Conservation (phyloP, 2,113 vertebrate species). For the Chaetorhynchus papuensis region DNA sequence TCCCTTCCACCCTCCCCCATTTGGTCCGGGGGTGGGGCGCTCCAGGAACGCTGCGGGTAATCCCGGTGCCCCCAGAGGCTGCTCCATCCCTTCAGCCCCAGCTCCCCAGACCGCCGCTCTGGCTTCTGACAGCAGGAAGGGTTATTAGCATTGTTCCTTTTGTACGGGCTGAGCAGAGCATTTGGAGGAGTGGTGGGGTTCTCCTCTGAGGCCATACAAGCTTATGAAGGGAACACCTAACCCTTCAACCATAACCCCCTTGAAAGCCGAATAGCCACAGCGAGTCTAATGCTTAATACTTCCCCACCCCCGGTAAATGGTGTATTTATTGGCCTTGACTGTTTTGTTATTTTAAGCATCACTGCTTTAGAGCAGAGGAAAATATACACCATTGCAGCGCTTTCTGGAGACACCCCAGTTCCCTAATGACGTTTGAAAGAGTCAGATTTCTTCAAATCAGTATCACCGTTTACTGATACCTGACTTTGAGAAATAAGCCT, state of each 20-base stretch:
- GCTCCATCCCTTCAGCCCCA: rapidly evolving
- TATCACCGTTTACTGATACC: background rate
- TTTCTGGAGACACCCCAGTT: background rate
- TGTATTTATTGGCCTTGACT: background rate
- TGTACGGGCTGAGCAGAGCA: rapidly evolving
- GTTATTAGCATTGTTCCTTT: background rate
- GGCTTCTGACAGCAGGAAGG: background rate
- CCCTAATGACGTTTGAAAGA: background rate
- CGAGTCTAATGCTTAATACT: background rate
- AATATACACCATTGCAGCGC: background rate
- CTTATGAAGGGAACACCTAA: background rate
- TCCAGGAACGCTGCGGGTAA: background rate
- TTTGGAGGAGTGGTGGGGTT: background rate
- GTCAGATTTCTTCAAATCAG: background rate
- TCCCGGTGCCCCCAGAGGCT: no score
- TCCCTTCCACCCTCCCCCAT: background rate
- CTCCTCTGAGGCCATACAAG: no score
- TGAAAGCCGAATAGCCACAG: background rate
- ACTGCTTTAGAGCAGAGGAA: background rate
- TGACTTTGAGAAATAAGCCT: background rate
- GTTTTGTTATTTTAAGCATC: background rate
- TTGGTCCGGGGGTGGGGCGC: background rate
- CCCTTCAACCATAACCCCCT: background rate
- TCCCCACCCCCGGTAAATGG: rapidly evolving
- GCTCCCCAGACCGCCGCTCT: rapidly evolving